Evolutionary conservation across 2,113 vertebrate species (phyloP).

Genomic region (Pterophyllum scalare): DNA sequence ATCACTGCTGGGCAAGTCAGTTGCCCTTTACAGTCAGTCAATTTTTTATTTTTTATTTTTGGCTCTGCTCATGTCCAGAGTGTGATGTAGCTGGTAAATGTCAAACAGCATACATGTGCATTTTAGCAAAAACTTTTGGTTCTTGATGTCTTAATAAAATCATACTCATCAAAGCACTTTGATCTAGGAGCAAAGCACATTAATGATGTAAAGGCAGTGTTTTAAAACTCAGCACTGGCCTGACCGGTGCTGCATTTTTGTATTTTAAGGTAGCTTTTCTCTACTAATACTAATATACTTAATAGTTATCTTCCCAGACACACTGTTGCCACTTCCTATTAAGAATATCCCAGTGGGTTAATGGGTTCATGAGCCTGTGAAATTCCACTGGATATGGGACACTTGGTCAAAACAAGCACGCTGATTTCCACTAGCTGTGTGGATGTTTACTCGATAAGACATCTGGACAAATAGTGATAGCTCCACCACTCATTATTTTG

Average conservation of each 20-base stretch:
- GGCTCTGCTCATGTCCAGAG: too few relatives aligned
- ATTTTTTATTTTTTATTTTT: neutral
- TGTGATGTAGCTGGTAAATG: neutral
- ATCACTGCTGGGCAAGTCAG: neutral
- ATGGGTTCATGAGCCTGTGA: neutral
- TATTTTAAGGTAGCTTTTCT: neutral
- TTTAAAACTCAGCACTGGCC: too few relatives aligned
- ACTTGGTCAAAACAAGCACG: neutral
- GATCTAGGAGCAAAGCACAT: neutral
- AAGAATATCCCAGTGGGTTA: neutral
- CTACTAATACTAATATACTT: too few relatives aligned
- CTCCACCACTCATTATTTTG: neutral
- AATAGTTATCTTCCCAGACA: neutral
- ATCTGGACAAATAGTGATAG: too few relatives aligned
- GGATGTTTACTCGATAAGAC: neutral
- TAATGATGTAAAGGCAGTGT: neutral
- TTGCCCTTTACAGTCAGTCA: neutral
- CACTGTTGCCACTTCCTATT: neutral
- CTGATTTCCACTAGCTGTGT: neutral
- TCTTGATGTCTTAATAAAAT: neutral
- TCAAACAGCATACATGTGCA: neutral
- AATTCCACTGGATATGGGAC: neutral
- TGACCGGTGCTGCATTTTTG: neutral
- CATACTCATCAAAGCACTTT: neutral
- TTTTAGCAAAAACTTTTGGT: neutral